Evolutionary conservation across 2,888 invertebrate species (phyloP).

Genomic region (Cremastinae sp.): DNA sequence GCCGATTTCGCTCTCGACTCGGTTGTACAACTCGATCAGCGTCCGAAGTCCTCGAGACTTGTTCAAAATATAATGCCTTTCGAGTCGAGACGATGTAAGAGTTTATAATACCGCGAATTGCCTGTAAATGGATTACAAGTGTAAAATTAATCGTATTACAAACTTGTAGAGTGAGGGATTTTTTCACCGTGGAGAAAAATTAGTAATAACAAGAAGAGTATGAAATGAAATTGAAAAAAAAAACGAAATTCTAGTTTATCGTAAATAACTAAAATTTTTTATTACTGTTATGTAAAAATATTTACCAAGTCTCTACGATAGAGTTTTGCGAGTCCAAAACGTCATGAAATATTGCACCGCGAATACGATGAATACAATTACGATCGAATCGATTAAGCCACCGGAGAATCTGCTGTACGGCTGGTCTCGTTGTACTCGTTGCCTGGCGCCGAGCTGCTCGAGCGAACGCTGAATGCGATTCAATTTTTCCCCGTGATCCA

Average conservation of each 20-base stretch:
- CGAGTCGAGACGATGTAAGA: slow-evolving; percentile 11
- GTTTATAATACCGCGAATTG: slow-evolving; percentile 39
- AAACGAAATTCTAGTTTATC: background rate
- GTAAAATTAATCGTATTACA: too few relatives aligned
- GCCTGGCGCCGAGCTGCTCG: slow-evolving; percentile 75
- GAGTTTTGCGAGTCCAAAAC: slow-evolving; percentile 67
- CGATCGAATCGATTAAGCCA: slow-evolving; percentile 73
- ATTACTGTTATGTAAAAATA: too few relatives aligned
- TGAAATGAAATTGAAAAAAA: background rate
- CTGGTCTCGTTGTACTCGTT: slow-evolving; percentile 74
- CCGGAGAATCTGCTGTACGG: slow-evolving; percentile 71
- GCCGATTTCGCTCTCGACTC: slow-evolving; percentile 34
- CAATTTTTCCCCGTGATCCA: slow-evolving; percentile 74
- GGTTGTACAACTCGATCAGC: slow-evolving; percentile 45
- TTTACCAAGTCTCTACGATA: slow-evolving; percentile 71
- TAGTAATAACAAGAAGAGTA: too few relatives aligned
- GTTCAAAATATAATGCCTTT: slow-evolving; percentile 33
- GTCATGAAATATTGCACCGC: slow-evolving; percentile 75
- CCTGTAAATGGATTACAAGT: slow-evolving; percentile 37
- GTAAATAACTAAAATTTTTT: background rate
- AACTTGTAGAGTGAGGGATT: too few relatives aligned
- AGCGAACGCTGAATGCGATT: slow-evolving; percentile 76
- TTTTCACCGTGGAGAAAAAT: too few relatives aligned
- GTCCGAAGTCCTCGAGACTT: slow-evolving; percentile 29
- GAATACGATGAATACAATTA: slow-evolving; percentile 74